phyloP scores from a whole-genome alignment of 2,888 invertebrate species.

The Polyommatus icarus region DNA sequence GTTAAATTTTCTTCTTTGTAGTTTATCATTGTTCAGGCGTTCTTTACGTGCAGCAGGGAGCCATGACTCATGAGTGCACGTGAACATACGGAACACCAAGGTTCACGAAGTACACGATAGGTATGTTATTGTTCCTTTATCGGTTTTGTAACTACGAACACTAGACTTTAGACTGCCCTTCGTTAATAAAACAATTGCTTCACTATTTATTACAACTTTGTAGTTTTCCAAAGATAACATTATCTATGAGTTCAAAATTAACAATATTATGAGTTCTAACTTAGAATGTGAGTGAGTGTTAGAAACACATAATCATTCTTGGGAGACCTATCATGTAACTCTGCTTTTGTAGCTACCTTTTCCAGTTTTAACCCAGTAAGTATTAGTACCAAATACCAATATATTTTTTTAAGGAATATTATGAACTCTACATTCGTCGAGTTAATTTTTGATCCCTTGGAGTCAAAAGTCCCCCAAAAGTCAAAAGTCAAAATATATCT shows the following conservation, averaged over 20 bases:
- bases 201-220: neutral
- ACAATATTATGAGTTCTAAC: neutral
- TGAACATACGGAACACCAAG: conserved; percentile 19
- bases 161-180: conserved; percentile 18
- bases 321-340: neutral
- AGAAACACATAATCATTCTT: neutral
- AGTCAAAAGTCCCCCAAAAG: too few relatives aligned
- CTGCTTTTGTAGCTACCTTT: neutral
- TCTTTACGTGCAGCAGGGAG: neutral
- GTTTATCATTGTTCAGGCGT: conserved; percentile 18
- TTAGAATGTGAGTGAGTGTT: too few relatives aligned
- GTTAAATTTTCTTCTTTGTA: conserved; percentile 26
- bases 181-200: neutral
- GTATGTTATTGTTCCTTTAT: conserved; percentile 29
- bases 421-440: too few relatives aligned
- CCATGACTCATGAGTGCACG: conserved; percentile 11
- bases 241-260: neutral
- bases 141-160: conserved; percentile 6
- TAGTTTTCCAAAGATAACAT: neutral
- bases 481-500: too few relatives aligned
- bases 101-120: conserved; percentile 21
- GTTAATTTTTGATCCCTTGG: too few relatives aligned
- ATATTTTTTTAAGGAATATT: too few relatives aligned
- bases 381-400: too few relatives aligned
- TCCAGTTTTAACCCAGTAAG: too few relatives aligned